Evolutionary conservation across 2,113 vertebrate species (phyloP).

Genomic region (Patagioenas fasciata): DNA sequence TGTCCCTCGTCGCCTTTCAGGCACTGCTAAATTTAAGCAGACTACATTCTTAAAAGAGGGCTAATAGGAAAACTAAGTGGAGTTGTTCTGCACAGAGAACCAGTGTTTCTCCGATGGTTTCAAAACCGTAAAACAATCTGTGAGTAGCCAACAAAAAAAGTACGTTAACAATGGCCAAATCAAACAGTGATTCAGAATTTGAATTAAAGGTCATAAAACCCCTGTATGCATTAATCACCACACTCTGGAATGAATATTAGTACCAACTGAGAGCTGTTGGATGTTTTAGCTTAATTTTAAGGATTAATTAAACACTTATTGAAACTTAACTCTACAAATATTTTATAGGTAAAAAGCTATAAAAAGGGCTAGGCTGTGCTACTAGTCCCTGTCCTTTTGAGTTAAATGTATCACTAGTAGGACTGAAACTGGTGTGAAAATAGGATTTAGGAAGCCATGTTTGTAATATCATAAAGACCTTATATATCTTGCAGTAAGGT

Average conservation of each 20-base stretch:
- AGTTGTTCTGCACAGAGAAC: slow-evolving; percentile 30
- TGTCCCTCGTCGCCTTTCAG: slow-evolving; percentile 31
- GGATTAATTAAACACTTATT: slow-evolving; percentile 50
- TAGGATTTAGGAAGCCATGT: not conserved
- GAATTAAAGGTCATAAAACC: slow-evolving; percentile 65
- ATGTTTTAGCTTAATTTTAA: slow-evolving; percentile 41
- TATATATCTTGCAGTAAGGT: not conserved
- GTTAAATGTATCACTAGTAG: not conserved
- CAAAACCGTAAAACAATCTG: slow-evolving; percentile 48
- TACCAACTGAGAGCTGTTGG: slow-evolving; percentile 42
- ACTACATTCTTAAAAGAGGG: not conserved
- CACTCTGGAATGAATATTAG: slow-evolving; percentile 51
- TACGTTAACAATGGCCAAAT: slow-evolving; percentile 59
- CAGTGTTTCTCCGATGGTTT: slow-evolving; percentile 48
- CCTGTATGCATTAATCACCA: slow-evolving; percentile 45
- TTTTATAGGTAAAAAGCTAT: not conserved
- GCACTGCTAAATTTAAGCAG: not conserved
- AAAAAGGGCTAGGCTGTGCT: not conserved
- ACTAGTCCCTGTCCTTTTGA: not conserved
- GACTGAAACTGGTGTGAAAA: not conserved
- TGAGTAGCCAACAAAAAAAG: slow-evolving; percentile 47
- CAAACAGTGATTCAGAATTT: slow-evolving; percentile 61
- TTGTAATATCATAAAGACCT: not conserved
- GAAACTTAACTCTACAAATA: slow-evolving; percentile 39
- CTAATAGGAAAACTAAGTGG: slow-evolving; percentile 5